Percentiles rank a stretch among this genome's conserved stretches.
Conservation (phyloP, 2,888 invertebrate species). For the Ceriagrion tenellum region DNA sequence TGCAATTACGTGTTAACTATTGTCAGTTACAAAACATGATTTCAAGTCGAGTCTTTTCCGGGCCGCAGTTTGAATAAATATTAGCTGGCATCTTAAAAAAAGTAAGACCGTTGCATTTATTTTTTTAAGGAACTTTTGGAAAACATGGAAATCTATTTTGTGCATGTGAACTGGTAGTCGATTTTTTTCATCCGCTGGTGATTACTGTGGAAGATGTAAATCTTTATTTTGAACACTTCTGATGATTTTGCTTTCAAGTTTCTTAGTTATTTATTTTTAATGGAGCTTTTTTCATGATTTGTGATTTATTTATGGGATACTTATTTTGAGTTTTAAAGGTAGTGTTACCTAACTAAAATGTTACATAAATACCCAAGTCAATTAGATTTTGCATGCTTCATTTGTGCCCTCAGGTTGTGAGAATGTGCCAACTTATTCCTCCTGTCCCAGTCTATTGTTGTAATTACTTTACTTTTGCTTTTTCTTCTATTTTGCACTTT, state of each 20-base stretch:
- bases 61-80: not conserved
- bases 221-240: slow-evolving; percentile 31
- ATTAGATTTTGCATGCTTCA: slow-evolving; percentile 31
- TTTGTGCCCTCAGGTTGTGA: not conserved
- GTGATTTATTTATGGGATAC: not conserved
- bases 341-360: not conserved
- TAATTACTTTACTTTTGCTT: slow-evolving; percentile 65
- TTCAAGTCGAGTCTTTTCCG: not conserved
- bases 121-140: slow-evolving; percentile 45
- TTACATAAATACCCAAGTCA: not conserved
- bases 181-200: slow-evolving; percentile 67
- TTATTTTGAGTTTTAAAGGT: not conserved
- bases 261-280: not conserved
- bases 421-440: slow-evolving; percentile 40
- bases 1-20: not conserved
- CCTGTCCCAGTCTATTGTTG: not conserved
- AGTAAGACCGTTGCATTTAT: not conserved
- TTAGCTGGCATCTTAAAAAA: not conserved
- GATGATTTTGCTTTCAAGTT: slow-evolving; percentile 43
- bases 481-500: slow-evolving; percentile 69
- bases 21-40: not conserved
- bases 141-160: slow-evolving; percentile 59
- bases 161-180: slow-evolving; percentile 67
- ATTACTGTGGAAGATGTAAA: slow-evolving; percentile 47
- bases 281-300: not conserved